These are phyloP conservation scores for Perodicticus potto DNA, from an alignment of 2,797 vertebrate species.

Conservation along the genomic window DNA sequence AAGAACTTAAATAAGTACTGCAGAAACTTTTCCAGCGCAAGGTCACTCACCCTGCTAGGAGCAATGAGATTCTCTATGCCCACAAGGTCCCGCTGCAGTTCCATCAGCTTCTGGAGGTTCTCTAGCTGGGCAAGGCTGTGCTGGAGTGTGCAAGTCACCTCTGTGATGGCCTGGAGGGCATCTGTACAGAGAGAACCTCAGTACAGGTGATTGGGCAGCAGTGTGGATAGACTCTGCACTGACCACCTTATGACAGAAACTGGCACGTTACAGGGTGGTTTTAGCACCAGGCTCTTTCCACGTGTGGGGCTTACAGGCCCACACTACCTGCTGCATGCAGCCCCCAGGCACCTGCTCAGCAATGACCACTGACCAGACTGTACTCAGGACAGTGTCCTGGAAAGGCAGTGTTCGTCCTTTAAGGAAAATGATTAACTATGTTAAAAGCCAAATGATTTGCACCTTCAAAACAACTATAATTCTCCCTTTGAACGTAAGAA, in stretches of 20 bases:
- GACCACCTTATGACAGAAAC: neutral
- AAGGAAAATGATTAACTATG: neutral
- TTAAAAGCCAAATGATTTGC: neutral
- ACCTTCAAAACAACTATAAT: neutral
- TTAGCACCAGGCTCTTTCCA: neutral
- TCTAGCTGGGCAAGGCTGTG: slow-evolving; percentile 95
- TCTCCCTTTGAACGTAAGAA: neutral
- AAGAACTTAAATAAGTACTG: neutral
- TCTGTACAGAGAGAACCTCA: slow-evolving; percentile 85
- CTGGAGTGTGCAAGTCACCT: slow-evolving; percentile 93
- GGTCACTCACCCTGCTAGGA: slow-evolving; percentile 92
- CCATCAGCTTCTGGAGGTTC: slow-evolving; percentile 97
- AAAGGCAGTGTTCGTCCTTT: neutral
- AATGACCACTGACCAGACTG: too few species aligned
- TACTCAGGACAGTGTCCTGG: too few species aligned
- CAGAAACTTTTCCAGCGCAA: neutral
- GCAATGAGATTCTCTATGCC: slow-evolving; percentile 94
- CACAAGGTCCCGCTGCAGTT: slow-evolving; percentile 96
- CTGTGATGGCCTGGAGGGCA: slow-evolving; percentile 94
- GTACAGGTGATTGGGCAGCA: neutral
- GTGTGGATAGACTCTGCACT: neutral
- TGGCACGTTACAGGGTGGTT: neutral
- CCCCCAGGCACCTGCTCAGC: neutral
- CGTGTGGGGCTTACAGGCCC: neutral
- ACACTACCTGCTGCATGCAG: rapidly evolving